phyloP scores from a whole-genome alignment of 2,113 vertebrate species.

The Taurulus bubalis region DNA sequence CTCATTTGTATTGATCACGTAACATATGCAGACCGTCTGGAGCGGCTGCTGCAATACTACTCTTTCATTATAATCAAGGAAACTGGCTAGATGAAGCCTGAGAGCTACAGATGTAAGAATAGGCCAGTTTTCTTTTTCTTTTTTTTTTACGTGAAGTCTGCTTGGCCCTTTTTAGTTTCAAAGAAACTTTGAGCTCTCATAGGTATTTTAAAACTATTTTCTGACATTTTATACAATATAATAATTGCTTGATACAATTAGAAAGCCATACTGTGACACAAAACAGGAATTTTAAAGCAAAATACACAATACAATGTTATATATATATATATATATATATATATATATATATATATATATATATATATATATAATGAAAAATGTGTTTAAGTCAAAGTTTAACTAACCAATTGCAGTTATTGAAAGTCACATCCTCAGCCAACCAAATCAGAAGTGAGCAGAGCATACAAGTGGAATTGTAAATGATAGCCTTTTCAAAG shows the following conservation, averaged over 20 bases:
- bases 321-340: too few relatives aligned
- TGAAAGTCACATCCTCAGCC: conserved; percentile 1
- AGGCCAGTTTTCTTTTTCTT: neutral
- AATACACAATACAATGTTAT: neutral
- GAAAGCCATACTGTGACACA: too few relatives aligned
- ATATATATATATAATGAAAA: too few relatives aligned
- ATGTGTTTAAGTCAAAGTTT: conserved; percentile 22
- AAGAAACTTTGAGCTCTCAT: neutral
- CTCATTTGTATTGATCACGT: conserved; percentile 25
- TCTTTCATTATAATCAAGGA: neutral
- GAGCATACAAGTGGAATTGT: conserved; percentile 5
- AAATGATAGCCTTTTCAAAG: conserved; percentile 18
- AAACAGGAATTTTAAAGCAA: neutral
- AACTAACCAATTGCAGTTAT: neutral
- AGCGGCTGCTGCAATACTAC: neutral
- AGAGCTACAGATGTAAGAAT: neutral
- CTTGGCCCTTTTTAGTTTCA: neutral
- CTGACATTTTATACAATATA: neutral
- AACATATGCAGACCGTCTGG: neutral
- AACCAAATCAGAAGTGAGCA: neutral
- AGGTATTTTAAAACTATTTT: neutral
- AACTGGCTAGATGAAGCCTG: neutral
- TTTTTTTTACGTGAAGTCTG: too few relatives aligned
- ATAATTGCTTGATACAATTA: neutral
- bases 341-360: too few relatives aligned